phyloP scores from a whole-genome alignment of 2,888 invertebrate genomes.

The Carpatolechia fugitivella region DNA sequence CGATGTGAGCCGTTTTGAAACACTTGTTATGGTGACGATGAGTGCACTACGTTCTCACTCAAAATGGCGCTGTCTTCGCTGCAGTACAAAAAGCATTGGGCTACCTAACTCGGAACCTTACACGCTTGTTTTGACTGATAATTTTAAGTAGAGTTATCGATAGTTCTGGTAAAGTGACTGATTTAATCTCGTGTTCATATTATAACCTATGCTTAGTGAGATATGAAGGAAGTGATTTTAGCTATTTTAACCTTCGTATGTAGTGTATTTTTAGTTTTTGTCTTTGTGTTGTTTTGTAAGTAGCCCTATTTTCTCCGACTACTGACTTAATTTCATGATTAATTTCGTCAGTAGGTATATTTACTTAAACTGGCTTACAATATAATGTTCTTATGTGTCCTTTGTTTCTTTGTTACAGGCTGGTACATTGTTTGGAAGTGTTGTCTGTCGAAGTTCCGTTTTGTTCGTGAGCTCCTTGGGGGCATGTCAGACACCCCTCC shows the following conservation, averaged over 20 bases:
- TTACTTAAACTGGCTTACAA: not conserved
- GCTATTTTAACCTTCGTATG: slow-evolving; percentile 72
- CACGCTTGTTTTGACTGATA: slow-evolving; percentile 36
- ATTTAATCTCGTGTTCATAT: slow-evolving; percentile 55
- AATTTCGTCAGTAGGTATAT: not conserved
- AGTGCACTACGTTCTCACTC: slow-evolving; percentile 5
- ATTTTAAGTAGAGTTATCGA: slow-evolving; percentile 37
- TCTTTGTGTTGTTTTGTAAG: slow-evolving; percentile 77
- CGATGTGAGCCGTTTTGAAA: not conserved
- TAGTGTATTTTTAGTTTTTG: slow-evolving; percentile 74
- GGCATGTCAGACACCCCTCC: slow-evolving; percentile 84
- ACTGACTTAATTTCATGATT: slow-evolving; percentile 5
- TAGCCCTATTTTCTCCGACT: slow-evolving; percentile 48
- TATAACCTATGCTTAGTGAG: slow-evolving; percentile 55
- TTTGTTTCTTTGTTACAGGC: slow-evolving; percentile 80
- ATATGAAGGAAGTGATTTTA: slow-evolving; percentile 75
- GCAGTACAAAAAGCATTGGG: slow-evolving; percentile 8
- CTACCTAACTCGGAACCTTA: slow-evolving; percentile 13
- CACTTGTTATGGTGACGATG: no score
- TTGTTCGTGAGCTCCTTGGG: slow-evolving; percentile 91
- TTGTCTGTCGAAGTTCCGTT: slow-evolving; percentile 91
- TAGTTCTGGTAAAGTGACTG: slow-evolving; percentile 61
- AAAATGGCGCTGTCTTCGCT: slow-evolving; percentile 31
- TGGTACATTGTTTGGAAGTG: slow-evolving; percentile 96
- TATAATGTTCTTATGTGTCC: not conserved